Evolutionary conservation across 1,140 invertebrate species (phyloP).

Genomic region (Aphidius ervi): DNA sequence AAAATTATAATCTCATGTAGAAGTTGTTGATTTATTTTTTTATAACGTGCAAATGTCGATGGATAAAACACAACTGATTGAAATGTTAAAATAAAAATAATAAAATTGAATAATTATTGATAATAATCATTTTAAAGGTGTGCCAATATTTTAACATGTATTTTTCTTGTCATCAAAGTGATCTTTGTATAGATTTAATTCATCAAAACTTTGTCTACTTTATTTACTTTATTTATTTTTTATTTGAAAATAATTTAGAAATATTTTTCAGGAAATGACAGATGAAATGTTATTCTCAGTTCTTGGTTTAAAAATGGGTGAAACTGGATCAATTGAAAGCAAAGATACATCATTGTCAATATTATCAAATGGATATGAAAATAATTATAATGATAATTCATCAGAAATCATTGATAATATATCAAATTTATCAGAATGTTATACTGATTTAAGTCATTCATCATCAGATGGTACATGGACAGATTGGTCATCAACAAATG

Average conservation of each 20-base stretch:
- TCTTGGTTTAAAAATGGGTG: slow-evolving; percentile 40
- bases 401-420: slow-evolving; percentile 34
- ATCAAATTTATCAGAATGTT: slow-evolving; percentile 33
- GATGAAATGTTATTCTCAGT: slow-evolving; percentile 49
- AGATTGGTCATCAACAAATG: slow-evolving; percentile 38
- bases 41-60: too few species aligned
- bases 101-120: slow-evolving; percentile 18
- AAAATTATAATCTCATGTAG: too few species aligned
- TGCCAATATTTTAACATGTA: not conserved
- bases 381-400: not conserved
- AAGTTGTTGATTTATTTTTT: too few species aligned
- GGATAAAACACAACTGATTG: not conserved
- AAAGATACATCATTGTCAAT: slow-evolving; percentile 23
- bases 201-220: not conserved
- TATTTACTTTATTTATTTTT: not conserved
- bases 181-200: not conserved
- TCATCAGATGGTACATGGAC: slow-evolving; percentile 43
- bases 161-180: not conserved
- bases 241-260: slow-evolving; percentile 3
- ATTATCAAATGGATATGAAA: too few species aligned
- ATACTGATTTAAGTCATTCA: slow-evolving; percentile 42
- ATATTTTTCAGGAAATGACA: slow-evolving; percentile 39
- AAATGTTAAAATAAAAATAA: not conserved
- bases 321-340: slow-evolving; percentile 24
- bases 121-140: slow-evolving; percentile 3